These are phyloP conservation scores for Pantala flavescens DNA, from an alignment of 1,140 invertebrate species.

Conservation along the genomic window DNA sequence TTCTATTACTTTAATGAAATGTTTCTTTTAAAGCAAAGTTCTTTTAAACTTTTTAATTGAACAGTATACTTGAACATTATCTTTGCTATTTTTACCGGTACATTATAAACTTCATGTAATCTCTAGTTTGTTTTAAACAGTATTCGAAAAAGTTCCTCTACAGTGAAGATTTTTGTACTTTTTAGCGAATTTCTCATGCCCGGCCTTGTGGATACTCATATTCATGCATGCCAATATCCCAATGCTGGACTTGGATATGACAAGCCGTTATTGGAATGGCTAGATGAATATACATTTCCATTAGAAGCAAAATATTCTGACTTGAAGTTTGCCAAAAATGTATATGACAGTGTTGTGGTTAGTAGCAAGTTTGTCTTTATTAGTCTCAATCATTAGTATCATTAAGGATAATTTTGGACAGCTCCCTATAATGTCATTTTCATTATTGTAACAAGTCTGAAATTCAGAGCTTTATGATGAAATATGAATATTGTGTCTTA, in stretches of 20 bases:
- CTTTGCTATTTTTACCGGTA: no score
- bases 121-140: no score
- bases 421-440: constrained; percentile 14
- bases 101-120: no score
- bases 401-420: constrained; percentile 13
- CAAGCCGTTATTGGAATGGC: constrained; percentile 68
- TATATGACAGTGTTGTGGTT: constrained; percentile 72
- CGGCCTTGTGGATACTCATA: constrained; percentile 80
- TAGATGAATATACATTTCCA: constrained; percentile 78
- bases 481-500: no score
- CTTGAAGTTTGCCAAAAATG: constrained; percentile 51
- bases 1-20: no score
- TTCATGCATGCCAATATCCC: constrained; percentile 79
- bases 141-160: no score
- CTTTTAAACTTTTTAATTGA: no score
- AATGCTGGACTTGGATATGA: constrained; percentile 74
- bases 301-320: constrained; percentile 64
- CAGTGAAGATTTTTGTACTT: not conserved
- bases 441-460: constrained; percentile 15
- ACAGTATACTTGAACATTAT: no score
- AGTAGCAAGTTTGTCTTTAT: constrained; percentile 31
- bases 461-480: no score
- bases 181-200: constrained; percentile 66
- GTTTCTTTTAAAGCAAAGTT: no score
- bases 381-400: constrained; percentile 12